A percentile compares a stretch with the other conserved stretches of the same genome.
phyloP scores from a whole-genome alignment of 2,797 vertebrate genomes.

The Buphagus erythrorhynchus region DNA sequence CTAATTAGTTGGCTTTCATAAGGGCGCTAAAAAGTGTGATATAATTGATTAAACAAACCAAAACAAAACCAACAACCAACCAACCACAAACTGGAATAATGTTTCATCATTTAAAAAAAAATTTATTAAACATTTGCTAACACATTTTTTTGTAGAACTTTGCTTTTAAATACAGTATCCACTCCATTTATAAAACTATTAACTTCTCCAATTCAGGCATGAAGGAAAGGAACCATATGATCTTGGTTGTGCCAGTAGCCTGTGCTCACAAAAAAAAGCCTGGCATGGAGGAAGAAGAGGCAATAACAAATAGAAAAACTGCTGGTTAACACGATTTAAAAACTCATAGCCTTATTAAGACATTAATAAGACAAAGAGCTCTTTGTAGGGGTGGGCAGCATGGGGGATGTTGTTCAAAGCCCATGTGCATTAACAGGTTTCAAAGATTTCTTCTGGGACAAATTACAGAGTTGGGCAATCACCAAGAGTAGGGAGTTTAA shows the following conservation, averaged over 20 bases:
- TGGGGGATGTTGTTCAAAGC: neutral
- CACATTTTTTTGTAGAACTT: accelerated
- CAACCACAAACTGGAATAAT: neutral
- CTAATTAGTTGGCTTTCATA: neutral
- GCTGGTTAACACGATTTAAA: neutral
- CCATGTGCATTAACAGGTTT: neutral
- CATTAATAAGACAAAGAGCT: neutral
- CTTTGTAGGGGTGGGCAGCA: accelerated
- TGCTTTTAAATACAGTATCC: neutral
- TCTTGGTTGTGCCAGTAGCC: neutral
- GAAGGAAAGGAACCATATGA: neutral
- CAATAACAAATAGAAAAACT: neutral
- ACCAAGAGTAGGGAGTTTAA: neutral
- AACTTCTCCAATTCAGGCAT: neutral
- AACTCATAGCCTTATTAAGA: neutral
- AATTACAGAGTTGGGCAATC: neutral
- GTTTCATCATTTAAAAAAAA: neutral
- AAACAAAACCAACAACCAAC: neutral
- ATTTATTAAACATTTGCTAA: neutral
- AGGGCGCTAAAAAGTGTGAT: neutral
- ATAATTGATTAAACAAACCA: neutral
- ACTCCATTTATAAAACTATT: neutral
- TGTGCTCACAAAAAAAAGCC: neutral
- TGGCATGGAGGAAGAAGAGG: neutral
- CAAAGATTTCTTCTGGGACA: neutral